A percentile compares a stretch with the other conserved stretches of the same genome.
phyloP scores from a whole-genome alignment of 2,888 invertebrate genomes.

The Drosophila meridiana region DNA sequence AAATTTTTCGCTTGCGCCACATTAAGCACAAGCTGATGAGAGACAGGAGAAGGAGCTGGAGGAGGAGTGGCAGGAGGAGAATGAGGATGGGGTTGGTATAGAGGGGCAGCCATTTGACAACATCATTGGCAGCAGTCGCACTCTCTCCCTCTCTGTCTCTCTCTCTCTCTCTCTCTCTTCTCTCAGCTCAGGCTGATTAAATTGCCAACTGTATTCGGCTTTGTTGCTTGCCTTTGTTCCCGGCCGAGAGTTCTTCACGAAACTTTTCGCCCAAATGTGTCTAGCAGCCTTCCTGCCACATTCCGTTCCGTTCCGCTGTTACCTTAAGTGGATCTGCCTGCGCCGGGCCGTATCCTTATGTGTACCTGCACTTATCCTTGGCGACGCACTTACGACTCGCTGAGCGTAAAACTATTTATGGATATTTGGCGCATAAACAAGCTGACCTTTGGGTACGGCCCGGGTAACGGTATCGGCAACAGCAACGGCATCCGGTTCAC shows the following conservation, averaged over 20 bases:
- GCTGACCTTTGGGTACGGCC: conserved; percentile 64
- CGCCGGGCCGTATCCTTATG: conserved; percentile 47
- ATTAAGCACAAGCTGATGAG: conserved; percentile 61
- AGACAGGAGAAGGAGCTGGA: not conserved
- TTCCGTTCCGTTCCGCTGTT: conserved; percentile 37
- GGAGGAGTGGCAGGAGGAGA: conserved; percentile 4
- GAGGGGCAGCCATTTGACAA: conserved; percentile 68
- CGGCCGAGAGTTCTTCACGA: conserved; percentile 19
- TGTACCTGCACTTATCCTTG: conserved; percentile 51
- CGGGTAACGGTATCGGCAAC: conserved; percentile 14
- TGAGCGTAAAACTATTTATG: conserved; percentile 77
- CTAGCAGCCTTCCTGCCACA: conserved; percentile 56
- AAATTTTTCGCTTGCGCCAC: conserved; percentile 70
- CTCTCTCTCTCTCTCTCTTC: not conserved
- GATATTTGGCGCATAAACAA: conserved; percentile 78
- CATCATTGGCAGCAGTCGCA: conserved; percentile 66
- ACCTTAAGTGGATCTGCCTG: conserved; percentile 69
- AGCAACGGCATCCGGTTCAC: conserved; percentile 4
- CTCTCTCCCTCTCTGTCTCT: not conserved
- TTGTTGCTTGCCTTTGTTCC: conserved; percentile 70
- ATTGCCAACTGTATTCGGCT: conserved; percentile 63
- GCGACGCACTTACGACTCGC: conserved; percentile 55
- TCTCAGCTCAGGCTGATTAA: conserved; percentile 63
- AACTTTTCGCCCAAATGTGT: conserved; percentile 70
- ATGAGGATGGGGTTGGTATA: not conserved